Conservation (phyloP, 2,888 invertebrate genomes). For the Crossocerus cetratus region DNA sequence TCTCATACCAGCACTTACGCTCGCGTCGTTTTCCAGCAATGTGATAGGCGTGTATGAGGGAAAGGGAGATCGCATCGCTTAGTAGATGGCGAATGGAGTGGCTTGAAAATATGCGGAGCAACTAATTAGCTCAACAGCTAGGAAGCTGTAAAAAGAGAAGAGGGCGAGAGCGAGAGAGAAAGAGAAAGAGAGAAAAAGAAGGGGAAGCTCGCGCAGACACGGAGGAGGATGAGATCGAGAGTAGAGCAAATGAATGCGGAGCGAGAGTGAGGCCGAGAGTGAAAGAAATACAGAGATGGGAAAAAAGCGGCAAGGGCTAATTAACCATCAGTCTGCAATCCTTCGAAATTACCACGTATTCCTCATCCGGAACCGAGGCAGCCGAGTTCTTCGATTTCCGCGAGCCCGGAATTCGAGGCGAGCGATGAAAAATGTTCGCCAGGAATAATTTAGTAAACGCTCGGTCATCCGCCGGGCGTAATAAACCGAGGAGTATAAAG, state of each 20-base stretch:
- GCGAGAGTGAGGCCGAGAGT: not conserved
- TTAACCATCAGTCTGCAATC: conserved; percentile 14
- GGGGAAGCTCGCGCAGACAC: not conserved
- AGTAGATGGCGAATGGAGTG: not conserved
- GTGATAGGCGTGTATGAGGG: not conserved
- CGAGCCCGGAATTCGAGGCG: no score
- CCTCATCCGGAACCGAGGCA: not conserved
- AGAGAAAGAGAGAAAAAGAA: not conserved
- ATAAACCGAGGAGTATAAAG: not conserved
- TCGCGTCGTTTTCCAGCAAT: not conserved
- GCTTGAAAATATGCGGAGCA: not conserved
- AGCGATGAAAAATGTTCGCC: not conserved
- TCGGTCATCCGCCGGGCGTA: not conserved
- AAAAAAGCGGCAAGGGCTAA: not conserved
- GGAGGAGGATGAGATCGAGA: conserved; percentile 7
- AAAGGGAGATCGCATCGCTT: not conserved
- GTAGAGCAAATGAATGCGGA: not conserved
- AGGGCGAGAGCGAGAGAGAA: not conserved
- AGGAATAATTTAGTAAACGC: not conserved
- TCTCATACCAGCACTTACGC: not conserved
- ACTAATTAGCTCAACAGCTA: not conserved
- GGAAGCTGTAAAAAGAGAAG: not conserved
- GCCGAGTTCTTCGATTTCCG: no score
- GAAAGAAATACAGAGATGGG: not conserved
- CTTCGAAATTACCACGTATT: conserved; percentile 8